A percentile compares a stretch with the other conserved stretches of the same genome.
Conservation (phyloP, 2,888 invertebrate species). For the Apamea epomidion region DNA sequence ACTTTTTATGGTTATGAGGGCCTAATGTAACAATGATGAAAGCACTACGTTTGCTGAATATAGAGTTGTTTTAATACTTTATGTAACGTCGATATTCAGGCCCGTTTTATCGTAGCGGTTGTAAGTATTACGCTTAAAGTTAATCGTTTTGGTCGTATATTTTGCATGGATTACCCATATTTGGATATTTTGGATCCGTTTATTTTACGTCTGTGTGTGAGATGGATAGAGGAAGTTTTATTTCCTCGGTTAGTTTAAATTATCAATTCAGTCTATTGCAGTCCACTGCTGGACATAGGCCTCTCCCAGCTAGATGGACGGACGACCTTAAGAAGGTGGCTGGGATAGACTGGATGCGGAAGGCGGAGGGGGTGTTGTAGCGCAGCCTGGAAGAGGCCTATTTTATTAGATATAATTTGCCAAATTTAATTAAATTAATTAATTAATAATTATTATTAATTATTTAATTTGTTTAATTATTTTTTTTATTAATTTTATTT, state of each 20-base stretch:
- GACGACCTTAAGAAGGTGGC: no score
- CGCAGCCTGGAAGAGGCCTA: no score
- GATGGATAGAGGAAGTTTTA: background rate
- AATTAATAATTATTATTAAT: no score
- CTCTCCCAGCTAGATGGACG: no score
- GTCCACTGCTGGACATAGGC: no score
- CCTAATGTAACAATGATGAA: slow-evolving; percentile 65
- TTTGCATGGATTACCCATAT: background rate
- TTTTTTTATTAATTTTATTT: no score
- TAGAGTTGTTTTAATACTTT: slow-evolving; percentile 62
- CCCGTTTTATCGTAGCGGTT: slow-evolving; percentile 19
- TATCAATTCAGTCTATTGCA: no score
- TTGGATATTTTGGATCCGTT: background rate
- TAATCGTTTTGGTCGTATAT: slow-evolving; percentile 30
- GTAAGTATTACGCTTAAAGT: slow-evolving; percentile 10
- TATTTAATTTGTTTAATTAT: no score
- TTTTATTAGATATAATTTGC: no score
- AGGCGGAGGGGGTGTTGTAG: no score
- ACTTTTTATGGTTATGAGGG: slow-evolving; percentile 73
- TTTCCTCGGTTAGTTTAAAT: background rate
- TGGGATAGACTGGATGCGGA: no score
- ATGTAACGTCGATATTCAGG: slow-evolving; percentile 33
- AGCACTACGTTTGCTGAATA: slow-evolving; percentile 59
- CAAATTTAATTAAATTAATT: no score
- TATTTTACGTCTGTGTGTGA: background rate